Conservation (phyloP, 2,797 vertebrate genomes). For the Balearica regulorum region DNA sequence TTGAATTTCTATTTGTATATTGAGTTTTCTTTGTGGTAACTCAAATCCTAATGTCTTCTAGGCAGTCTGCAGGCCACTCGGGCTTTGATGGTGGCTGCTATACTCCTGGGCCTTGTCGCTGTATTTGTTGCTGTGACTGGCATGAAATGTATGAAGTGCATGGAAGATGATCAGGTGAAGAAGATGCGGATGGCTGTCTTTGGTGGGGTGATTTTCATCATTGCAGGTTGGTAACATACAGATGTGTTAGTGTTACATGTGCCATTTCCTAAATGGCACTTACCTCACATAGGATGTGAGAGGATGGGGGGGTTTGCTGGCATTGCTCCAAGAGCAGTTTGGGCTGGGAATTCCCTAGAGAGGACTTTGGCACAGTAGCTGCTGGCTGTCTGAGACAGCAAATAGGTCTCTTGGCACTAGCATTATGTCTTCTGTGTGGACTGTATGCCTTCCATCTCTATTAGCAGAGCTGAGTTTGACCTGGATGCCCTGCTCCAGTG, state of each 20-base stretch:
- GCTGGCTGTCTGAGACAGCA: not conserved
- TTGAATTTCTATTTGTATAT: not conserved
- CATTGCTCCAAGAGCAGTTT: not conserved
- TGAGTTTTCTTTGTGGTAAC: not conserved
- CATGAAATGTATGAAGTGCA: conserved; percentile 91
- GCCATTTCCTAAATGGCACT: not conserved
- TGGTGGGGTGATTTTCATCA: conserved; percentile 82
- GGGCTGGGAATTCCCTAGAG: not conserved
- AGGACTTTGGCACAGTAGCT: not conserved
- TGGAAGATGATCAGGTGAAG: conserved; percentile 78
- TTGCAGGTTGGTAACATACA: conserved; percentile 76
- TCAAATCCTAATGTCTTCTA: conserved; percentile 43
- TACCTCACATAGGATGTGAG: not conserved
- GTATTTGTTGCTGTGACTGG: conserved; percentile 79
- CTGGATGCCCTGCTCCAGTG: not conserved
- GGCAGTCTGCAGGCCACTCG: conserved; percentile 84
- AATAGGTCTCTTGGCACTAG: not conserved
- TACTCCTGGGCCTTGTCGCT: conserved; percentile 80
- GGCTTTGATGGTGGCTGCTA: conserved; percentile 83
- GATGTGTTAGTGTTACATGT: not conserved
- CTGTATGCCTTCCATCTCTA: not conserved
- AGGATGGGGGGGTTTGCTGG: not conserved
- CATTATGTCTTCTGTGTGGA: too few relatives aligned
- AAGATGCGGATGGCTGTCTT: conserved; percentile 80
- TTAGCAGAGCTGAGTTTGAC: not conserved